Evolutionary conservation across 30 jellyfish, hydroid and myxozoan species (phyloP), one percentile per base, ranked within the genome.

Genomic region (Nemopilema nomurai): DNA sequence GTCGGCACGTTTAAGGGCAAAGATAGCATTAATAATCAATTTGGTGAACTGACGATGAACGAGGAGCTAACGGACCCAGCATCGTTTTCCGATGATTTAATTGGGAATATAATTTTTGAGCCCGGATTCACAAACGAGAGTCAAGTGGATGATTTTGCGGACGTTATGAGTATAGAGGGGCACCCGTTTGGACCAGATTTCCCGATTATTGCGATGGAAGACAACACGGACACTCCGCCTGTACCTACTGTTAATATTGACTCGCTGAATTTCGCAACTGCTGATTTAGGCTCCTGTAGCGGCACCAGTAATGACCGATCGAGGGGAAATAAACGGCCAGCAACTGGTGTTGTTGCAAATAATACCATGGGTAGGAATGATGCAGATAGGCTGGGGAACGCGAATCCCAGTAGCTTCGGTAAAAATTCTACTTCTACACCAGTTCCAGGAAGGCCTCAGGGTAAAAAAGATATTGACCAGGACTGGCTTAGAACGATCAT

Each of bases 401-500:
- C 22, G 8, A 25, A 26, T 25, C 21, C 50, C 49, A 33, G 25
- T 74, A 49, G 52, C 72, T 22, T 21, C 1, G 20, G 72, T 67
- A 74, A 74, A 25, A 80, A n/a, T 25, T 31, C n/a, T 69, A 6
- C 90, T 17, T 80, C 90, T 18, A 80, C 90, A 1, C 90, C 81
- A 4, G 25, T 41, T 9, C 79, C 62, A 16, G 69, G 28, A 18
- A 71, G 62, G 51, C 67, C 70, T 49, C 92, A 57, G 64, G 29
- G 81, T 51, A 83, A 83, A 41, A 83, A 73, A 85, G 83, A 71
- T 72, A 53, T 62, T n/a, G 92, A 83, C 22, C 72, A 72, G 62
- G 86, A 71, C 8, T 83, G 92, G 92, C 71, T 83, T 65, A 25
- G 16, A 52, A 83, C 52, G 4, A 71, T 71, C 31, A 25, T 73